Evolutionary conservation across 2,113 vertebrate species (phyloP), one percentile per base, ranked within the genome.

Genomic region (Centrocercus urophasianus): DNA sequence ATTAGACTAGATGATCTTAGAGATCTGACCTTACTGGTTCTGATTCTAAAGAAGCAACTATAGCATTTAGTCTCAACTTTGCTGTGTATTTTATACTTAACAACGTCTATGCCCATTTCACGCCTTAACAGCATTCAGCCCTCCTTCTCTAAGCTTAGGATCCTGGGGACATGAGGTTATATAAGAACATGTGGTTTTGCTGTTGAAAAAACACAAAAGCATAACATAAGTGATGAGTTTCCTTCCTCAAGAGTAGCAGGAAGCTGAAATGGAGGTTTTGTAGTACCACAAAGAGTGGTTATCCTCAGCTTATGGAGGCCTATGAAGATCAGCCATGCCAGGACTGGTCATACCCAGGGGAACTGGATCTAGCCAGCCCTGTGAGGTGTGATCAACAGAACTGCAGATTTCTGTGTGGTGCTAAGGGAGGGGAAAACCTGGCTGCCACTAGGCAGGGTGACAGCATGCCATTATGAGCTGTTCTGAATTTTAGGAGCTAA

Each of bases 121-220:
- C 12, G 4, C 13, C 8, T 20, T 45, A 74, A 16, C 1, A 60
- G 19, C 16, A 38, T 50, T 20, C 36, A 77, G 16, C 8, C 13
- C 3, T 8, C 2, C 25, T 30, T n/a, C 10, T 36, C 32, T 34
- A 38, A 45, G 63, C 1, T 6, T 56, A 21, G 2, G 0, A 11
- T 34, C 27, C 43, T 16, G 50, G 66, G n/a, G 16, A 56, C 6
- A 0, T 30, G 13, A 82, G 18, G 59, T 66, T 43, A 25, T 15
- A 7, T 4, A 2, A 42, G 4, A 74, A 27, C 5, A n/a, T 18
- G n/a, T 25, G 47, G 47, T n/a, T 54, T 71, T 56, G 27, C 0
- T 0, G 38, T 57, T 63, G 40, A 80, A 88, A 77, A 60, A 38
- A 83, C 25, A 52, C 1, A 0, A 8, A 66, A 72, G 43, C 17